Percentiles rank a stretch among this genome's conserved stretches.
phyloP scores from a whole-genome alignment of 2,113 vertebrate genomes.

The Dasyornis broadbenti region DNA sequence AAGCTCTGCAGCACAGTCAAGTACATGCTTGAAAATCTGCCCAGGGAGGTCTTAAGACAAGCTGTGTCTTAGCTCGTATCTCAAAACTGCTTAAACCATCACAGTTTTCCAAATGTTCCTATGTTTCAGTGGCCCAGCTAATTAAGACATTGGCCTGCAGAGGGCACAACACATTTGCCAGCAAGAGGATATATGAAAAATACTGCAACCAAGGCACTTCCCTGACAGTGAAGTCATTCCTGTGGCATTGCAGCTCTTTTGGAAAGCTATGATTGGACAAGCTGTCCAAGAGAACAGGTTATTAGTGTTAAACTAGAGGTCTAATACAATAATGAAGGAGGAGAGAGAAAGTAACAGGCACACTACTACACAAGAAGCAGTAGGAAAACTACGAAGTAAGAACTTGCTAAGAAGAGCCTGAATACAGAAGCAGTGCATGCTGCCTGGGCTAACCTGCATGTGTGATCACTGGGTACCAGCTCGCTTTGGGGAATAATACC shows the following conservation, averaged over 20 bases:
- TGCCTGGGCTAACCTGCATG: neutral
- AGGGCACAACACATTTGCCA: neutral
- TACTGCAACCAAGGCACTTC: neutral
- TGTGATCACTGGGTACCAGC: neutral
- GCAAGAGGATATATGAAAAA: neutral
- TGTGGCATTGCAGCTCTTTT: neutral
- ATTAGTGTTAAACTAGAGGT: neutral
- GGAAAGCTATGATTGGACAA: neutral
- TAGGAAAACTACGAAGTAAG: neutral
- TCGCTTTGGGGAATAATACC: neutral
- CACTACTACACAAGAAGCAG: neutral
- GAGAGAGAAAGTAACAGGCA: neutral
- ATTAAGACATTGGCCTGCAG: neutral
- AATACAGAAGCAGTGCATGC: neutral
- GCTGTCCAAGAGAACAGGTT: neutral
- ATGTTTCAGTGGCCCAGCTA: neutral
- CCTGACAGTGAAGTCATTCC: neutral
- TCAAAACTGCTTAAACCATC: neutral
- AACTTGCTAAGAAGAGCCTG: neutral
- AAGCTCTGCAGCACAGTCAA: neutral
- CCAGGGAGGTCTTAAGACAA: neutral
- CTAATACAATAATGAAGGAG: neutral
- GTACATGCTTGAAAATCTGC: neutral
- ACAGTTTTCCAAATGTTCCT: neutral
- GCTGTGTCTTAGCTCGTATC: neutral